Percentiles rank a stretch among this genome's conserved stretches.
Conservation (phyloP, 2,797 vertebrate genomes). For the Xiphophorus birchmanni region DNA sequence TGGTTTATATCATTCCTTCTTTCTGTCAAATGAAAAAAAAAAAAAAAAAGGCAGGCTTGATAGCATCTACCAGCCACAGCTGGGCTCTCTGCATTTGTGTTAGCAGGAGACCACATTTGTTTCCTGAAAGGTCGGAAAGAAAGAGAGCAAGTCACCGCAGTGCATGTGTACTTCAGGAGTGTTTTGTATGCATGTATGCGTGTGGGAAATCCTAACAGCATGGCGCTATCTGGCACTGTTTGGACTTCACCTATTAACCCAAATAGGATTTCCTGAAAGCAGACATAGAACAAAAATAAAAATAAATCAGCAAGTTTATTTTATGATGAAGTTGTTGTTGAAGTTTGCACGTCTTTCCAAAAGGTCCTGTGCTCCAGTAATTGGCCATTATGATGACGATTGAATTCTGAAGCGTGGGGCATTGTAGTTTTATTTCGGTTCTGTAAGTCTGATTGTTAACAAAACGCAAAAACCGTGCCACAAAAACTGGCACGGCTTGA, state of each 20-base stretch:
- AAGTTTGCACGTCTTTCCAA: conserved; percentile 81
- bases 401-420: neutral
- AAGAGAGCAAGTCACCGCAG: conserved; percentile 79
- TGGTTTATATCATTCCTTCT: conserved; percentile 52
- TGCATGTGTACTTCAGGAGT: conserved; percentile 68
- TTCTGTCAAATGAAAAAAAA: conserved; percentile 55
- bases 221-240: conserved; percentile 16
- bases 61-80: conserved; percentile 86
- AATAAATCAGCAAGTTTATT: conserved; percentile 80
- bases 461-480: no score
- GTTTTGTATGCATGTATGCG: conserved; percentile 13
- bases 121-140: conserved; percentile 86
- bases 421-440: neutral
- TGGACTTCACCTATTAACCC: conserved; percentile 5
- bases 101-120: conserved; percentile 80
- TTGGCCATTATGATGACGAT: conserved; percentile 73
- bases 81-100: conserved; percentile 61
- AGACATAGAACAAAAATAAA: conserved; percentile 28
- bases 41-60: conserved; percentile 72
- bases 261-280: conserved; percentile 7
- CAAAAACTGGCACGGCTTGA: neutral
- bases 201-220: conserved; percentile 1
- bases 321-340: conserved; percentile 74
- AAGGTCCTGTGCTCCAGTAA: conserved; percentile 86
- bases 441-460: neutral